Evolutionary conservation across 2,797 vertebrate species (phyloP).

Genomic region (Aeoliscus strigatus): DNA sequence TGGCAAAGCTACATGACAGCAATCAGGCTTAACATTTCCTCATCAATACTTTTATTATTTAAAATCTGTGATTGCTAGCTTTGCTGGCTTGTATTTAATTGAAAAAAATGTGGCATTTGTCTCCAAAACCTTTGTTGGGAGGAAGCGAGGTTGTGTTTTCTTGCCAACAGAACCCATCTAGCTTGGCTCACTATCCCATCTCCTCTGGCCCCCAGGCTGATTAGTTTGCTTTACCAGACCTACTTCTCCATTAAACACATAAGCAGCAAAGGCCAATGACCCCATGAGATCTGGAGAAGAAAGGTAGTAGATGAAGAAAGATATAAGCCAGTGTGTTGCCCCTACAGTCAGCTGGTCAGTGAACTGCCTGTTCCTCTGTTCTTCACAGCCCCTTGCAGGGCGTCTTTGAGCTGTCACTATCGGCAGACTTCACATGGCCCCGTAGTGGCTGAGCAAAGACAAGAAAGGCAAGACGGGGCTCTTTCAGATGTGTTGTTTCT

Average conservation of each 20-base stretch:
- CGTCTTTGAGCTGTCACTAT: slow-evolving; percentile 63
- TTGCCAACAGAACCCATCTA: slow-evolving; percentile 35
- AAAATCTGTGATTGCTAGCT: no score
- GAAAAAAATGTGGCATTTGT: slow-evolving; percentile 45
- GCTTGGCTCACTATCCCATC: slow-evolving; percentile 22
- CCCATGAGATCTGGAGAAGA: slow-evolving; percentile 19
- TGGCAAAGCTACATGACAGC: slow-evolving; percentile 5
- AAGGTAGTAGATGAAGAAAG: slow-evolving; percentile 26
- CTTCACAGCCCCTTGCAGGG: slow-evolving; percentile 38
- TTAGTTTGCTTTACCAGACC: slow-evolving; percentile 36
- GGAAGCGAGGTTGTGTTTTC: slow-evolving; percentile 35
- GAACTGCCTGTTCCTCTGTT: slow-evolving; percentile 37
- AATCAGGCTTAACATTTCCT: slow-evolving; percentile 1
- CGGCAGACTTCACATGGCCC: slow-evolving; percentile 57
- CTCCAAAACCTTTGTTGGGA: slow-evolving; percentile 34
- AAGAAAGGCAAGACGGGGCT: slow-evolving; percentile 32
- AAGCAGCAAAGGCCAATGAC: slow-evolving; percentile 9
- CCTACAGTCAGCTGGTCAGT: slow-evolving; percentile 31
- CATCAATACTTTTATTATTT: slow-evolving; percentile 8
- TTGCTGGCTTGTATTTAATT: no score
- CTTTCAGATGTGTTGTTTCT: slow-evolving; percentile 53
- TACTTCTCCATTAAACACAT: slow-evolving; percentile 30
- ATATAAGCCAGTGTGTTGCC: slow-evolving; percentile 29
- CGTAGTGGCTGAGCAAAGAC: slow-evolving; percentile 44
- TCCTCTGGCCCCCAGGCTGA: slow-evolving; percentile 21